phyloP scores from a whole-genome alignment of 2,113 vertebrate genomes.

The Corythoichthys haematopterus region DNA sequence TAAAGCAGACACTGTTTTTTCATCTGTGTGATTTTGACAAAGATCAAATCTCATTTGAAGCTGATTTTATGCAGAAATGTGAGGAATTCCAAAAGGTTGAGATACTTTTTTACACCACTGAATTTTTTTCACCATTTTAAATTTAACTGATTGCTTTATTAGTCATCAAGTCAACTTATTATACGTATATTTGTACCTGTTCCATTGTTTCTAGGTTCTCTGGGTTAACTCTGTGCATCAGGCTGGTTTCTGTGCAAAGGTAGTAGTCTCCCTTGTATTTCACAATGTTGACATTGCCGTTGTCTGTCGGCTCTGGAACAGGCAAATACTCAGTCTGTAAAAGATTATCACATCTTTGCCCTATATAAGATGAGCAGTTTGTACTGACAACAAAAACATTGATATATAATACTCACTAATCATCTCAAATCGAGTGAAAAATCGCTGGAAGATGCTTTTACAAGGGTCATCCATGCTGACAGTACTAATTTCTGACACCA shows the following conservation, averaged over 20 bases:
- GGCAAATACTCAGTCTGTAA: conserved; percentile 22
- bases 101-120: too few species aligned
- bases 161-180: too few species aligned
- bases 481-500: conserved; percentile 88
- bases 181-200: conserved; percentile 72
- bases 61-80: too few species aligned
- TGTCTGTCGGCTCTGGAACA: conserved; percentile 80
- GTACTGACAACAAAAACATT: neutral
- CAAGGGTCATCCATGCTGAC: conserved; percentile 88
- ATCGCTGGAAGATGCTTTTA: conserved; percentile 85
- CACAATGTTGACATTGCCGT: conserved; percentile 83
- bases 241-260: conserved; percentile 82
- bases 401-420: conserved; percentile 65
- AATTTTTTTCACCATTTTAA: too few species aligned
- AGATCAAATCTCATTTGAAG: too few species aligned
- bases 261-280: conserved; percentile 88
- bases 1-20: too few species aligned
- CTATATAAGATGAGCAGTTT: neutral
- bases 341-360: neutral
- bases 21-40: too few species aligned
- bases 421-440: conserved; percentile 80
- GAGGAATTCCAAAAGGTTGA: too few species aligned
- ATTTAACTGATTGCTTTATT: too few species aligned
- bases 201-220: conserved; percentile 79
- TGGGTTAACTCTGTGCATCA: conserved; percentile 83